Evolutionary conservation across 1,140 invertebrate genomes (phyloP).

Genomic region (Zaprionus ornatus): DNA sequence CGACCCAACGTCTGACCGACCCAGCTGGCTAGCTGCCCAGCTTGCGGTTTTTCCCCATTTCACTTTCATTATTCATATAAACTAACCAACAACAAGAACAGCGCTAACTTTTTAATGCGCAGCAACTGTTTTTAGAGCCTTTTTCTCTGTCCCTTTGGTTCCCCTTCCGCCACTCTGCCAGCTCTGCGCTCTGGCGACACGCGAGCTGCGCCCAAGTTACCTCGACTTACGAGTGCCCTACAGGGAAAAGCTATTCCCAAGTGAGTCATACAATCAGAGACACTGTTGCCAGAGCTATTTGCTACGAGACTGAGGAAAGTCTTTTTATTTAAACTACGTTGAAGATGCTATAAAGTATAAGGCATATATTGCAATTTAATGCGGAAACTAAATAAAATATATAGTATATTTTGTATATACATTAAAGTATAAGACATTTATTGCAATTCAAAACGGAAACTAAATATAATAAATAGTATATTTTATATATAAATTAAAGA

Average conservation of each 20-base stretch:
- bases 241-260: background rate
- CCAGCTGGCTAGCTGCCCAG: background rate
- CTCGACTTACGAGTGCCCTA: conserved; percentile 15
- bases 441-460: too few relatives aligned
- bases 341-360: too few relatives aligned
- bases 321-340: too few relatives aligned
- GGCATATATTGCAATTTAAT: too few relatives aligned
- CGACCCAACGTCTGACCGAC: background rate
- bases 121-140: conserved; percentile 56
- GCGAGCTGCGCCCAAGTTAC: background rate
- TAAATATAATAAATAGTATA: too few relatives aligned
- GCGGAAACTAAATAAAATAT: too few relatives aligned
- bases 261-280: background rate
- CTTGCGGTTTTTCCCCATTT: conserved; percentile 66
- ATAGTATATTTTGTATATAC: too few relatives aligned
- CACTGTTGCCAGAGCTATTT: background rate
- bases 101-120: conserved; percentile 72
- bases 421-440: too few relatives aligned
- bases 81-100: conserved; percentile 22
- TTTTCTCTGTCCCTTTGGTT: background rate
- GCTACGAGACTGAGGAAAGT: background rate
- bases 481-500: too few relatives aligned
- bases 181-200: background rate
- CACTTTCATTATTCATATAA: conserved; percentile 69
- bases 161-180: background rate